These are phyloP conservation scores for Falcaria lacertinaria DNA, from an alignment of 2,888 invertebrate species.

Conservation along the genomic window DNA sequence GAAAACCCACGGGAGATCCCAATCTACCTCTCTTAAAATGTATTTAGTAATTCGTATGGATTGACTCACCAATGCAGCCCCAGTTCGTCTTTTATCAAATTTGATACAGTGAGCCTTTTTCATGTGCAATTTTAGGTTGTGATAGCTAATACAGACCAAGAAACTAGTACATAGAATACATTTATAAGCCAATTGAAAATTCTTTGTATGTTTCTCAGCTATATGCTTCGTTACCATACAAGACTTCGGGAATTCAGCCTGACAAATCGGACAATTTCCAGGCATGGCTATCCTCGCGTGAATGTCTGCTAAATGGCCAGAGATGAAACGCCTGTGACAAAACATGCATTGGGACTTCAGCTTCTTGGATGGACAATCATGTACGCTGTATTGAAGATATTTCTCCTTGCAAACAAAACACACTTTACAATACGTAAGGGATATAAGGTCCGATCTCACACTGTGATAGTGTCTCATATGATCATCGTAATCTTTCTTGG, in stretches of 20 bases:
- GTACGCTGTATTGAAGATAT: slow-evolving; percentile 9
- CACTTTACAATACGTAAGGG: neutral
- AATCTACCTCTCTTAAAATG: too few relatives aligned
- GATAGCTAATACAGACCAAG: slow-evolving; percentile 14
- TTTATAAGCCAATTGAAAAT: slow-evolving; percentile 24
- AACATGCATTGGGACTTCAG: slow-evolving; percentile 11
- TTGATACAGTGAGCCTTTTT: slow-evolving; percentile 6
- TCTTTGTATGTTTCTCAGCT: slow-evolving; percentile 23
- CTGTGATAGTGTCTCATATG: slow-evolving; percentile 30
- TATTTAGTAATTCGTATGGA: neutral
- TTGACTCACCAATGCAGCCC: slow-evolving; percentile 15
- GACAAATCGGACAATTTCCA: slow-evolving; percentile 29
- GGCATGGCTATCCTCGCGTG: slow-evolving; percentile 15
- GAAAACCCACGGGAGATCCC: too few relatives aligned
- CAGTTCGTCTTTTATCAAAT: neutral
- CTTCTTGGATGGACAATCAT: slow-evolving; percentile 20
- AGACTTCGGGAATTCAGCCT: neutral
- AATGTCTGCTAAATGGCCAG: neutral
- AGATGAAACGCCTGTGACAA: slow-evolving; percentile 30
- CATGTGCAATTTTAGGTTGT: slow-evolving; percentile 9
- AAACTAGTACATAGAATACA: slow-evolving; percentile 29
- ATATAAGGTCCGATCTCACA: slow-evolving; percentile 37
- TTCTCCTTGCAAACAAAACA: slow-evolving; percentile 15
- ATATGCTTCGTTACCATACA: slow-evolving; percentile 40
- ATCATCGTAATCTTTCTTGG: fast-evolving